phyloP scores from a whole-genome alignment of 2,797 vertebrate species.

The Pogonophryne albipinna region DNA sequence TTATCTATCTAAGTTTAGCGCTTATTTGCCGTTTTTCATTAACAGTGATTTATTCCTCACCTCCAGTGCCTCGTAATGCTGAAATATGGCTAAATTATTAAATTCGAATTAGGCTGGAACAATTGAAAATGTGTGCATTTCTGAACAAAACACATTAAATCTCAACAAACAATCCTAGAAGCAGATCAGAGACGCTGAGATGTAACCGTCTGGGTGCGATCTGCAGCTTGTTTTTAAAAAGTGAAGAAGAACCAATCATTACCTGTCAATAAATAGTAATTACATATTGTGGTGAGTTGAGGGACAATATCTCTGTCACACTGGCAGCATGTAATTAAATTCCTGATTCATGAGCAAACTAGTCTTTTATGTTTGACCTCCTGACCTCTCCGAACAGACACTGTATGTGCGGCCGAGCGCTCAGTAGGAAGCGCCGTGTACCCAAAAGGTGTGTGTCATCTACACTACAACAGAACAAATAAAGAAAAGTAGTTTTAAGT shows the following conservation, averaged over 20 bases:
- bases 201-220: slow-evolving; percentile 34
- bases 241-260: slow-evolving; percentile 71
- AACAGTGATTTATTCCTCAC: slow-evolving; percentile 8
- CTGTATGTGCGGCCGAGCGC: slow-evolving; percentile 6
- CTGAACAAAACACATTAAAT: slow-evolving; percentile 6
- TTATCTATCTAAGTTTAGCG: slow-evolving; percentile 18
- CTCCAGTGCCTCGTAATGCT: slow-evolving; percentile 7
- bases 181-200: slow-evolving; percentile 24
- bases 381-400: slow-evolving; percentile 56
- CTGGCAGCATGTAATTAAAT: slow-evolving; percentile 89
- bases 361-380: slow-evolving; percentile 59
- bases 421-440: slow-evolving; percentile 22
- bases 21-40: slow-evolving; percentile 28
- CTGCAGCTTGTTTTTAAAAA: slow-evolving; percentile 45
- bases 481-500: slow-evolving; percentile 17
- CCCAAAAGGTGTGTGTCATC: neutral
- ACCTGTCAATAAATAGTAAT: slow-evolving; percentile 91
- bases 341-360: slow-evolving; percentile 86
- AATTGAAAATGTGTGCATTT: neutral
- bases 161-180: neutral
- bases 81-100: neutral
- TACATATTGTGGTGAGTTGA: slow-evolving; percentile 78
- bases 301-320: slow-evolving; percentile 67
- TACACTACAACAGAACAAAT: neutral
- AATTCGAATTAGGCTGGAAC: neutral